phyloP scores from a whole-genome alignment of 2,888 invertebrate species.

The Camptogramma bilineatum region DNA sequence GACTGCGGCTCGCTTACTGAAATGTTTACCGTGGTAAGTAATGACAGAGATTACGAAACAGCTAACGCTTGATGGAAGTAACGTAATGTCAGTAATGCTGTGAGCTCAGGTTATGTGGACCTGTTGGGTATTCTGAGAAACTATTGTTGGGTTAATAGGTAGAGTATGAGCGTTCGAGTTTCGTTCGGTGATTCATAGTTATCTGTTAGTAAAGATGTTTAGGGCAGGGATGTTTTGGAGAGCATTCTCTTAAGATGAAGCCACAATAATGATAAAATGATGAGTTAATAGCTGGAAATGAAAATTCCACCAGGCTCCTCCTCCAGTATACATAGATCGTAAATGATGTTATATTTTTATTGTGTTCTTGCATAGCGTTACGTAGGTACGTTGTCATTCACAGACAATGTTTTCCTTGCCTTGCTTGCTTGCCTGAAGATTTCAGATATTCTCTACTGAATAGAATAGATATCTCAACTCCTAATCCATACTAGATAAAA shows the following conservation, averaged over 20 bases:
- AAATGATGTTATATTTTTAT: too few relatives aligned
- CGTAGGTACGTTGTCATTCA: too few relatives aligned
- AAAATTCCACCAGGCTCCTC: constrained; percentile 26
- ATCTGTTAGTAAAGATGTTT: background rate
- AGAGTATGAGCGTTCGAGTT: background rate
- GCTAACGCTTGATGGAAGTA: constrained; percentile 13
- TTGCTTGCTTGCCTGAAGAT: too few relatives aligned
- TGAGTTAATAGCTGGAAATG: constrained; percentile 5
- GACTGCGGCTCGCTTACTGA: constrained; percentile 46
- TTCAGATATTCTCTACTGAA: too few relatives aligned
- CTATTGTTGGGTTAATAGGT: constrained; percentile 2
- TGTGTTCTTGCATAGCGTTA: too few relatives aligned
- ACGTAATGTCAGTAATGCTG: constrained; percentile 11
- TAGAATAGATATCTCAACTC: too few relatives aligned
- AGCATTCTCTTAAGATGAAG: background rate
- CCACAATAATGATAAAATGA: constrained; percentile 14
- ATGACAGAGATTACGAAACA: constrained; percentile 49
- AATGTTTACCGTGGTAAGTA: constrained; percentile 53
- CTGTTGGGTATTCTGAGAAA: constrained; percentile 15
- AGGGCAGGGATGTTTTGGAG: background rate
- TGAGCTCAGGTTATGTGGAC: constrained; percentile 15
- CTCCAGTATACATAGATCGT: constrained; percentile 32
- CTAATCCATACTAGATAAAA: too few relatives aligned
- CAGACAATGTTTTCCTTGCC: too few relatives aligned
- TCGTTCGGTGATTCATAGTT: background rate